Conservation (phyloP, 2,888 invertebrate genomes). For the Drosophila recens region DNA sequence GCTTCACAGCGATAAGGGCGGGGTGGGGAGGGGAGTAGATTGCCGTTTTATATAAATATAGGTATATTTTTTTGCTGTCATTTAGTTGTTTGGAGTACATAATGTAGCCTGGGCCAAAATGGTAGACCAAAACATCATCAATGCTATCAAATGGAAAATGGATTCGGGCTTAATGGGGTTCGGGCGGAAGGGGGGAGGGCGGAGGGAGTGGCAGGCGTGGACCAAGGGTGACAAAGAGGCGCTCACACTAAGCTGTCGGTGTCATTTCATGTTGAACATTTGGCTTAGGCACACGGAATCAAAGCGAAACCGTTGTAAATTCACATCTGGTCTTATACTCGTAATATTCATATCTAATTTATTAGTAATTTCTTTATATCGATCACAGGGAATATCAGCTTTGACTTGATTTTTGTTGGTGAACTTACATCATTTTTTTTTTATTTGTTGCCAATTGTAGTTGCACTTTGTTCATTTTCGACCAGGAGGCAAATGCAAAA, state of each 20-base stretch:
- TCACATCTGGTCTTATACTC: neutral
- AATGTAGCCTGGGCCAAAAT: slow-evolving; percentile 47
- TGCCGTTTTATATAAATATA: slow-evolving; percentile 19
- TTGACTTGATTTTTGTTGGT: slow-evolving; percentile 7
- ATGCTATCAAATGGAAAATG: slow-evolving; percentile 58
- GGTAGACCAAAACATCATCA: slow-evolving; percentile 72
- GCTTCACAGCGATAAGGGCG: neutral
- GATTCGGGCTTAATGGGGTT: neutral
- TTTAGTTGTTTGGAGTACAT: slow-evolving; percentile 23
- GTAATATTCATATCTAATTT: neutral
- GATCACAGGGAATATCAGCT: neutral
- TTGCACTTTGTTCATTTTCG: slow-evolving; percentile 46
- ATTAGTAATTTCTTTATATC: neutral
- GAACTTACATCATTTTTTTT: slow-evolving; percentile 18
- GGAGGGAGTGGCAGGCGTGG: too few relatives aligned
- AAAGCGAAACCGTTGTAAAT: neutral
- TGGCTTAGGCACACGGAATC: neutral
- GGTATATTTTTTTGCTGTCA: neutral
- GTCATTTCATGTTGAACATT: slow-evolving; percentile 48
- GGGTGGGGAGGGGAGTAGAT: neutral
- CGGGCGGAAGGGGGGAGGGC: neutral
- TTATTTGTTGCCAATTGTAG: slow-evolving; percentile 44
- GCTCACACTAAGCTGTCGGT: slow-evolving; percentile 27
- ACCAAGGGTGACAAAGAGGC: neutral
- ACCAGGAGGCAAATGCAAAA: slow-evolving; percentile 48